Conservation (phyloP, 2,113 vertebrate genomes). For the Lates calcarifer region DNA sequence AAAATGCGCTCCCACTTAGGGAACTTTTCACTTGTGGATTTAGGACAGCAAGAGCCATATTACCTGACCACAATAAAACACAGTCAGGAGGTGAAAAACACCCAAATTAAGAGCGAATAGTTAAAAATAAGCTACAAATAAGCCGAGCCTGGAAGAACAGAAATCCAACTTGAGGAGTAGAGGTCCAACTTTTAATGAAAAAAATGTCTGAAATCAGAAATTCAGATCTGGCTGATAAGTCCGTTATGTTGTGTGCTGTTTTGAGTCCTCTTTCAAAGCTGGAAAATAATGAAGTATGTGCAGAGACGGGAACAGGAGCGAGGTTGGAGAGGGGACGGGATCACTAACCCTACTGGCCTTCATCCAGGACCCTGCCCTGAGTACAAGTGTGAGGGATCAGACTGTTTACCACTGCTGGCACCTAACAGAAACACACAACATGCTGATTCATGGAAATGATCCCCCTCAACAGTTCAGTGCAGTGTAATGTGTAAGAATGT, state of each 20-base stretch:
- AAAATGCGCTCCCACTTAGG: slow-evolving; percentile 83
- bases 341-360: slow-evolving; percentile 71
- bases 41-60: slow-evolving; percentile 84
- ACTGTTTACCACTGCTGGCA: slow-evolving; percentile 58
- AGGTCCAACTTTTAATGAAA: slow-evolving; percentile 13
- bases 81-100: slow-evolving; percentile 7
- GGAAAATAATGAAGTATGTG: slow-evolving; percentile 36
- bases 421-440: slow-evolving; percentile 25
- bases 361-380: slow-evolving; percentile 48
- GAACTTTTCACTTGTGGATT: slow-evolving; percentile 83
- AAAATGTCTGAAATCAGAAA: background rate
- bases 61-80: slow-evolving; percentile 2
- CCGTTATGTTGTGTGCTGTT: slow-evolving; percentile 6
- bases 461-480: background rate
- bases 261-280: slow-evolving; percentile 35
- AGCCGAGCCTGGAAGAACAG: background rate
- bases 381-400: slow-evolving; percentile 45
- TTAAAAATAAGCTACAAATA: background rate
- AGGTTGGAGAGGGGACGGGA: slow-evolving; percentile 44
- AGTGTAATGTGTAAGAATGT: background rate
- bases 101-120: background rate
- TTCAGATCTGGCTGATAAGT: background rate
- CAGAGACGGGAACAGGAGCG: slow-evolving; percentile 27
- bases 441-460: slow-evolving; percentile 18
- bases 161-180: slow-evolving; percentile 17